phyloP scores from a whole-genome alignment of 2,113 vertebrate genomes.

The Psittacara wagleri region DNA sequence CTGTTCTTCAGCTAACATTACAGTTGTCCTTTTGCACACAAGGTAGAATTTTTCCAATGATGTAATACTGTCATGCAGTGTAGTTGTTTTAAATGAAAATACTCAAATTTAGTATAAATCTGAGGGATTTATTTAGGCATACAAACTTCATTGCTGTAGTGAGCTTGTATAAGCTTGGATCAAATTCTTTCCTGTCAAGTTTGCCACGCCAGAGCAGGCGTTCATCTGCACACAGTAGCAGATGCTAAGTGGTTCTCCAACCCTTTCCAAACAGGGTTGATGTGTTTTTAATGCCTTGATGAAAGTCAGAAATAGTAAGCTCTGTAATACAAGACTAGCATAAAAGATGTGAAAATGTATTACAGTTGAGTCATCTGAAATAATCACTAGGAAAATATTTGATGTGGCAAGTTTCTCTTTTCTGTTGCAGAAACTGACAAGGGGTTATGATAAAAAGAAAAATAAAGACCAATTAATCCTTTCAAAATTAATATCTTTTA shows the following conservation, averaged over 20 bases:
- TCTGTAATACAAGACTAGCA: background rate
- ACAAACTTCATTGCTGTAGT: background rate
- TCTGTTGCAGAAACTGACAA: background rate
- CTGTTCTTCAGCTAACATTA: background rate
- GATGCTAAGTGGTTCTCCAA: constrained; percentile 3
- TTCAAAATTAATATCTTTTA: background rate
- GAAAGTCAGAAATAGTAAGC: constrained; percentile 5
- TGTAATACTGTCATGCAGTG: background rate
- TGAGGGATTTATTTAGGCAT: background rate
- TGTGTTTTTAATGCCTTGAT: constrained; percentile 41
- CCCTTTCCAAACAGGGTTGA: background rate
- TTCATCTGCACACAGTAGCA: constrained; percentile 3
- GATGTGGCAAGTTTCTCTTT: background rate
- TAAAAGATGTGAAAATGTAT: background rate
- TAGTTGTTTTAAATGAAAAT: background rate
- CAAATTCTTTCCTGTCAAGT: background rate
- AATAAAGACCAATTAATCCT: background rate
- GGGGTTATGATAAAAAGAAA: background rate
- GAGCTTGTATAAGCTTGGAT: background rate
- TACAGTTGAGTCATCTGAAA: background rate
- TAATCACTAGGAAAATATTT: background rate
- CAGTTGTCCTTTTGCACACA: constrained; percentile 12
- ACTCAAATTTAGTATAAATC: background rate
- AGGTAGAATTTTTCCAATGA: background rate
- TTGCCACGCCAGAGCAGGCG: background rate